Conservation (phyloP, 2,113 vertebrate genomes). For the Hylia prasina region DNA sequence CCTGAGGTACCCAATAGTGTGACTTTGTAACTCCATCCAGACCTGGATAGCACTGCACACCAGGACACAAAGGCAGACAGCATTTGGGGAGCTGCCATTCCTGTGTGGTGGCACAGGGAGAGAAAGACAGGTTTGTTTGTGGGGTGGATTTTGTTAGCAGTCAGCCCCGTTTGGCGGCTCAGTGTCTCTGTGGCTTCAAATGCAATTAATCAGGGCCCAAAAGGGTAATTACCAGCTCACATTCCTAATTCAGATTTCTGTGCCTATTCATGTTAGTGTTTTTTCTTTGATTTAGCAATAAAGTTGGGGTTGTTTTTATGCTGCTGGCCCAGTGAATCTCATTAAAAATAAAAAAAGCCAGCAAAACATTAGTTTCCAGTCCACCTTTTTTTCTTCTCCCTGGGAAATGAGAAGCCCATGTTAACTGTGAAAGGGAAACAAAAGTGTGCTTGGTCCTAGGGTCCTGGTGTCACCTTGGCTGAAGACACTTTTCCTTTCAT, state of each 20-base stretch:
- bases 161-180: slow-evolving; percentile 8
- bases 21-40: slow-evolving; percentile 27
- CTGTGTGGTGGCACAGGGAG: slow-evolving; percentile 29
- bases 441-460: not conserved
- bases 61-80: slow-evolving; percentile 49
- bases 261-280: slow-evolving; percentile 5
- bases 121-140: slow-evolving; percentile 63
- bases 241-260: slow-evolving; percentile 40
- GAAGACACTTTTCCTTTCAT: slow-evolving; percentile 41
- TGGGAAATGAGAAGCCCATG: not conserved
- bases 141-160: slow-evolving; percentile 48
- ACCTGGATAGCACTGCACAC: not conserved
- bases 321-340: not conserved
- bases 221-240: slow-evolving; percentile 41
- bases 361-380: not conserved
- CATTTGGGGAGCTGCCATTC: slow-evolving; percentile 51
- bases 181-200: slow-evolving; percentile 37
- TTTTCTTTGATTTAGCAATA: slow-evolving; percentile 21
- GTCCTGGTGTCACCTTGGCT: slow-evolving; percentile 49
- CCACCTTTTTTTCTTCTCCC: not conserved
- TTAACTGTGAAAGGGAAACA: not conserved
- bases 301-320: slow-evolving; percentile 18
- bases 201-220: slow-evolving; percentile 35
- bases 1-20: slow-evolving; percentile 40
- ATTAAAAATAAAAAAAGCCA: not conserved